Conservation (phyloP, 37 sponge, comb jelly and placozoan species). For the Amphimedon queenslandica region DNA sequence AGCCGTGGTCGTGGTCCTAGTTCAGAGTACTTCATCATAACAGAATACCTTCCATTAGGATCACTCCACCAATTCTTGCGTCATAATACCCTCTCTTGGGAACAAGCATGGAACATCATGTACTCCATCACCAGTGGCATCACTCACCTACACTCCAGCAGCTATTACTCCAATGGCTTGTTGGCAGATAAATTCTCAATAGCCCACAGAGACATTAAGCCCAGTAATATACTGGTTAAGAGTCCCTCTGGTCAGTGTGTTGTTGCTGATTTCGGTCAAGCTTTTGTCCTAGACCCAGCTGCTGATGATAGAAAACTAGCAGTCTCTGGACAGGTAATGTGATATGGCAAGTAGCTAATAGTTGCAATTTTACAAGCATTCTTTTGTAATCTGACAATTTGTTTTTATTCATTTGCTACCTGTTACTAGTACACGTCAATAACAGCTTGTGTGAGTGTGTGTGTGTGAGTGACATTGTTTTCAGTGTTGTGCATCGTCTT, state of each 20-base stretch:
- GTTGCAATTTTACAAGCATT: too few relatives aligned
- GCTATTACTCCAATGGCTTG: slow-evolving; percentile 32
- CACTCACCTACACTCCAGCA: slow-evolving; percentile 62
- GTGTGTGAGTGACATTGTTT: too few relatives aligned
- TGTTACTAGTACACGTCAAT: too few relatives aligned
- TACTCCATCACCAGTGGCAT: slow-evolving; percentile 30
- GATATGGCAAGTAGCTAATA: too few relatives aligned
- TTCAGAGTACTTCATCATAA: slow-evolving; percentile 34
- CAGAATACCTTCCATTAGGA: slow-evolving; percentile 53
- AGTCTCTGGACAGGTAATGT: slow-evolving; percentile 78
- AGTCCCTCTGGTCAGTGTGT: slow-evolving; percentile 61
- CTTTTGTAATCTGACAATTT: too few relatives aligned
- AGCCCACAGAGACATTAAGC: slow-evolving; percentile 88
- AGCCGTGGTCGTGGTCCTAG: slow-evolving; percentile 10
- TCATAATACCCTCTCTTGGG: slow-evolving; percentile 30
- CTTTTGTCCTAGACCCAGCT: slow-evolving; percentile 66
- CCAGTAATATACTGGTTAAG: slow-evolving; percentile 74
- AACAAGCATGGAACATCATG: slow-evolving; percentile 31
- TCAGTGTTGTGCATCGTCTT: too few relatives aligned
- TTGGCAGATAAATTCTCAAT: slow-evolving; percentile 61
- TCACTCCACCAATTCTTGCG: slow-evolving; percentile 43
- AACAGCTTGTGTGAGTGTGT: too few relatives aligned
- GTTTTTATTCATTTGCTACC: too few relatives aligned
- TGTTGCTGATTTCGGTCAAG: slow-evolving; percentile 76
- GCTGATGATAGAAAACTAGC: slow-evolving; percentile 44